Evolutionary conservation across 2,113 vertebrate genomes (phyloP).

Genomic region (Entomyzon cyanotis): DNA sequence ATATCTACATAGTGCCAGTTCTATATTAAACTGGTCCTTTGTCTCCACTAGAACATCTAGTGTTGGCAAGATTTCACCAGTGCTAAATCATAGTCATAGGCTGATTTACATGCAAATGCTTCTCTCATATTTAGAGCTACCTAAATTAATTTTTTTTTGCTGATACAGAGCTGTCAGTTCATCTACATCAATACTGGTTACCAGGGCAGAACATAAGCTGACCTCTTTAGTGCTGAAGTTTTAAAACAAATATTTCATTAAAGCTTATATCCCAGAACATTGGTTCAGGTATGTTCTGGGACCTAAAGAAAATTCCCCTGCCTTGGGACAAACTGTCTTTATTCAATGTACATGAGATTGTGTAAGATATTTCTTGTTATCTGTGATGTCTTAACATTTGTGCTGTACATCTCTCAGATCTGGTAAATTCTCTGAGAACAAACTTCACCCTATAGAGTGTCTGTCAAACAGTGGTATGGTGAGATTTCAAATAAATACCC

Average conservation of each 20-base stretch:
- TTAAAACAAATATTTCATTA: background rate
- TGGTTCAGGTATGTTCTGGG: background rate
- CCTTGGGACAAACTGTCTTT: background rate
- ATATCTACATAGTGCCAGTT: background rate
- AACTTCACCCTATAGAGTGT: background rate
- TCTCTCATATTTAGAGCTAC: background rate
- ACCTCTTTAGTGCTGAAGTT: background rate
- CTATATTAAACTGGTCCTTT: background rate
- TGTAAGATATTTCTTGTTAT: background rate
- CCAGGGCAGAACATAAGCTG: background rate
- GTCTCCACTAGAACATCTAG: background rate
- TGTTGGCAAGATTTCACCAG: background rate
- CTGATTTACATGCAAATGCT: background rate
- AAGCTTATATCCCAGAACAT: background rate
- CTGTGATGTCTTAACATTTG: background rate
- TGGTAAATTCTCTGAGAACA: background rate
- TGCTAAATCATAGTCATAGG: background rate
- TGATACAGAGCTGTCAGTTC: background rate
- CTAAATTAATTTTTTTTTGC: background rate
- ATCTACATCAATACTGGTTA: accelerated
- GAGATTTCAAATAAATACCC: background rate
- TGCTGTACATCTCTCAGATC: background rate
- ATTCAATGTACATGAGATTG: background rate
- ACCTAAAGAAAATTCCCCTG: background rate
- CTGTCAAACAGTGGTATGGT: background rate